Base-by-base conservation (phyloP, 2,113 vertebrate species). In the Tragulus kanchil region DNA sequence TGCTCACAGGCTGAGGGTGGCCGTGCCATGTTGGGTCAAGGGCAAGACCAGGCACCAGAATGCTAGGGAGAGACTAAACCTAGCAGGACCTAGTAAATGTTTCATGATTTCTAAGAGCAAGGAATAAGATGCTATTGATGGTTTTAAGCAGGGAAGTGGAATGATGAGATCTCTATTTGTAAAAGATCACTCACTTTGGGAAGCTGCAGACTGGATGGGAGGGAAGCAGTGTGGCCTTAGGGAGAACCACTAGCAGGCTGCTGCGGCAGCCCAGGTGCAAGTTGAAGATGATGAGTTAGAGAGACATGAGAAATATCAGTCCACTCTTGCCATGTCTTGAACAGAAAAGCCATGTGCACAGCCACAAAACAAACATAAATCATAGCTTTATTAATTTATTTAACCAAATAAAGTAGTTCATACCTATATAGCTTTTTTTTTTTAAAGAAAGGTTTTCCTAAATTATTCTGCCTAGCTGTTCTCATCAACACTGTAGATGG, bases 351-450 rank as follows among this genome's bases (percentile, higher is more conserved):
- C 16, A n/a, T 12, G 58, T 19, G 3, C 17, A 82, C 21, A 82
- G 14, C n/a, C 54, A n/a, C 4, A 19, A 48, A 93, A 36, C 54
- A 61, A 77, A 95, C 83, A 21, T 48, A 21, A 86, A 9, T n/a
- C 89, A 42, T 15, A 86, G n/a, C 6, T 96, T 73, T 13, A 1
- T 71, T 42, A 8, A 36, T 75, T 78, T 85, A 45, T 23, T 77
- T 58, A 90, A 21, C 36, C 78, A 71, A 77, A 95, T 86, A 86
- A 67, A 93, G 52, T 77, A 82, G 86, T 56, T 79, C 78, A 83
- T 7, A 69, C 58, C 85, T 67, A 26, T 16, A 15, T 16, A 73
- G 9, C 25, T 73, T 5, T 26, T 36, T 59, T 50, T 54, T 82
- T 61, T 48, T 61, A 31, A 82, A 42, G 28, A 14, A 81, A 82